These are phyloP conservation scores for Scotopteryx bipunctaria DNA, from an alignment of 2,888 invertebrate genomes.

Conservation along the genomic window DNA sequence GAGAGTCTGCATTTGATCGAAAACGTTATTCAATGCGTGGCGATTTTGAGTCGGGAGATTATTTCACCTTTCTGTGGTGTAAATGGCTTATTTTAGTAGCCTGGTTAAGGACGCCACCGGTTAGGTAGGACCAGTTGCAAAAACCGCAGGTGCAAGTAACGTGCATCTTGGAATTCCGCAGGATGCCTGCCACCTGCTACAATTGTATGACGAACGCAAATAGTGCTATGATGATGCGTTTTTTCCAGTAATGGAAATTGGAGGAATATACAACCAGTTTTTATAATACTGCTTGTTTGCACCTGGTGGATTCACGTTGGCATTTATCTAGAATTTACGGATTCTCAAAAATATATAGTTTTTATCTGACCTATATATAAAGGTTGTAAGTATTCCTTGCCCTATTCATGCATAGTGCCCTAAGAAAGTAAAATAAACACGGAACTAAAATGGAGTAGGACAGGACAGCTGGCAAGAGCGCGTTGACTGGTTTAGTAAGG, in stretches of 20 bases:
- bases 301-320: constrained; percentile 22
- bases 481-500: too few relatives aligned
- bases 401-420: too few relatives aligned
- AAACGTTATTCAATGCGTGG: too few relatives aligned
- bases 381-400: too few relatives aligned
- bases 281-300: constrained; percentile 9
- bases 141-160: constrained; percentile 24
- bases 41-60: too few relatives aligned
- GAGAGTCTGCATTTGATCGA: too few relatives aligned
- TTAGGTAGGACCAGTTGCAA: constrained; percentile 15
- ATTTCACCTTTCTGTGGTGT: too few relatives aligned
- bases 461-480: too few relatives aligned
- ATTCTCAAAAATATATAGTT: too few relatives aligned
- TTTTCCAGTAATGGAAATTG: constrained; percentile 2
- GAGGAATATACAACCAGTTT: constrained; percentile 3
- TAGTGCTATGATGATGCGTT: constrained; percentile 12
- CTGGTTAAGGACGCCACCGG: constrained; percentile 22
- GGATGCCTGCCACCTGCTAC: constrained; percentile 27
- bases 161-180: constrained; percentile 21
- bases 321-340: neutral
- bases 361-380: too few relatives aligned
- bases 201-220: constrained; percentile 21
- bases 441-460: too few relatives aligned
- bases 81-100: neutral
- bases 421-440: too few relatives aligned